Conservation (phyloP, 2,113 vertebrate genomes). For the Setophaga coronata region DNA sequence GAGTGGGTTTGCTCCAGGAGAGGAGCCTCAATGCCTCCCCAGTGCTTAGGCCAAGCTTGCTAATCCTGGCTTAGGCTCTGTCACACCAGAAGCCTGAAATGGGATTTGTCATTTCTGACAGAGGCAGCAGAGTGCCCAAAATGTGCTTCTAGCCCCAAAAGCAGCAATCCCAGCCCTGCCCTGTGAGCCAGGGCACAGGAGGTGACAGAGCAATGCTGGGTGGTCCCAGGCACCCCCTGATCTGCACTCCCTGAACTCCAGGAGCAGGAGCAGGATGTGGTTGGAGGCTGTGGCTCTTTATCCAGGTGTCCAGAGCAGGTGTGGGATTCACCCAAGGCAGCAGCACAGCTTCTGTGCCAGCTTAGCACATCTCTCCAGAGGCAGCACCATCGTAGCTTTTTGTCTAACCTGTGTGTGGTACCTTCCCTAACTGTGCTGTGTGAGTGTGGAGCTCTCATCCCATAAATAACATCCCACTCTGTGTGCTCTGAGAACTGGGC, state of each 20-base stretch:
- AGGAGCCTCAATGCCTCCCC: background rate
- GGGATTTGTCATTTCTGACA: background rate
- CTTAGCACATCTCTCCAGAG: background rate
- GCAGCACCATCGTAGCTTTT: conserved; percentile 45
- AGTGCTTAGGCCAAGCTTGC: background rate
- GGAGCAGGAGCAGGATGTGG: background rate
- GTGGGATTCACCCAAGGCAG: background rate
- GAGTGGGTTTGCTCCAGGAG: background rate
- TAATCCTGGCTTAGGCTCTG: background rate
- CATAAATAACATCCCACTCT: conserved; percentile 55
- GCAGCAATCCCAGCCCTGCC: background rate
- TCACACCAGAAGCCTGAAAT: background rate
- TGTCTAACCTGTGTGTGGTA: conserved; percentile 74
- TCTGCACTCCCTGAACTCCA: background rate
- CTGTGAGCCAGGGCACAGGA: background rate
- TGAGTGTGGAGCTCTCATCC: conserved; percentile 53
- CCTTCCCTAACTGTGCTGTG: conserved; percentile 59
- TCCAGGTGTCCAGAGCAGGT: background rate
- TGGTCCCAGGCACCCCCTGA: background rate
- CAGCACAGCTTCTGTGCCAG: background rate
- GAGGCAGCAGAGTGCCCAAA: background rate
- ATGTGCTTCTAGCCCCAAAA: background rate
- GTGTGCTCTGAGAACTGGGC: conserved; percentile 64
- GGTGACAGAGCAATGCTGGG: fast-evolving
- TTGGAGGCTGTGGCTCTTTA: fast-evolving